phyloP scores from a whole-genome alignment of 1,140 invertebrate genomes.

The Drosophila nebulosa region DNA sequence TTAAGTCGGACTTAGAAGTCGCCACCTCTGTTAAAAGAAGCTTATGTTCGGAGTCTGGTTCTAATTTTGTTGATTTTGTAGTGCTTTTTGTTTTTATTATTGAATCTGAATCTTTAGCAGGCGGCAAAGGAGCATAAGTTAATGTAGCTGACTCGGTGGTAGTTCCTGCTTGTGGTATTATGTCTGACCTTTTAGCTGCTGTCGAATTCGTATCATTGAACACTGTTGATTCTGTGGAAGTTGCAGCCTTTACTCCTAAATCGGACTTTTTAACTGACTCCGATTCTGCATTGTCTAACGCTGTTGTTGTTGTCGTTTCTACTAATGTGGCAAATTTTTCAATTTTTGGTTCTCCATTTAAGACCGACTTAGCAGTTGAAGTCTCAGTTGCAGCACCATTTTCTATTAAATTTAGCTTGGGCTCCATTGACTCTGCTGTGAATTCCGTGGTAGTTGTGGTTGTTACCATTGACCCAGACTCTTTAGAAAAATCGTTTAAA shows the following conservation, averaged over 20 bases:
- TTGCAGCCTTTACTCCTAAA: background rate
- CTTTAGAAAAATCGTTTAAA: background rate
- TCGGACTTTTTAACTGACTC: background rate
- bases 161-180: background rate
- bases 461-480: background rate
- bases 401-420: background rate
- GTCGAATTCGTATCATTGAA: background rate
- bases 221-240: background rate
- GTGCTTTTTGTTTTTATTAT: background rate
- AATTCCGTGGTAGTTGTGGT: slow-evolving; percentile 1
- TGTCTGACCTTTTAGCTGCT: background rate
- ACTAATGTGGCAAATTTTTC: background rate
- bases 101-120: background rate
- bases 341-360: background rate
- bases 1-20: background rate
- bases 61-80: background rate
- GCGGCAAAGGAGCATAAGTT: background rate
- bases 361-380: background rate
- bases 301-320: background rate
- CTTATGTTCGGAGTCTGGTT: background rate
- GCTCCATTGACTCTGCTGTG: background rate
- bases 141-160: background rate
- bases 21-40: background rate
- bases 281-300: background rate
- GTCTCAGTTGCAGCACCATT: background rate